Conservation (phyloP, 2,888 invertebrate genomes). For the Neuroscelio doddi region DNA sequence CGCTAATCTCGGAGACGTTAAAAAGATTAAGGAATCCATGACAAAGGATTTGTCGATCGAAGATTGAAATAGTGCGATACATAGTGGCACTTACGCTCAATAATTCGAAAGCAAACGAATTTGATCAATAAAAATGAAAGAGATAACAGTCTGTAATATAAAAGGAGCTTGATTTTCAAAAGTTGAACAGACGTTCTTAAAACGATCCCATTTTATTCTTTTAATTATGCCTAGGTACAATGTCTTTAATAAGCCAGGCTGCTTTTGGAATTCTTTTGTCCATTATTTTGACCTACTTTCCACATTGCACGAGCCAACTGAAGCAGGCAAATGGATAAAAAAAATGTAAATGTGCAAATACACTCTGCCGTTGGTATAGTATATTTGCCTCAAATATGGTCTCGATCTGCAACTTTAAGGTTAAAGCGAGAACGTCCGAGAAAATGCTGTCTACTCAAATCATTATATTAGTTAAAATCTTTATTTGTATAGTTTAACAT, state of each 20-base stretch:
- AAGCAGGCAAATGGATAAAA: constrained; percentile 38
- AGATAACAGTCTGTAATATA: neutral
- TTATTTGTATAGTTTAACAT: neutral
- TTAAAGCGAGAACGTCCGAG: constrained; percentile 28
- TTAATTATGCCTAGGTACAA: constrained; percentile 35
- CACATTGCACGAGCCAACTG: constrained; percentile 22
- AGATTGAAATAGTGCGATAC: neutral
- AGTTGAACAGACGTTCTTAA: neutral
- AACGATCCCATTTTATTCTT: constrained; percentile 20
- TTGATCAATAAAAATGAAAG: neutral
- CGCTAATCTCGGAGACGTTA: constrained; percentile 19
- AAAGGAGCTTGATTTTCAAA: neutral
- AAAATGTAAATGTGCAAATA: constrained; percentile 46
- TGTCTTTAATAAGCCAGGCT: constrained; percentile 27
- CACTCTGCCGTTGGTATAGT: constrained; percentile 19
- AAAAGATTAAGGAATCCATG: constrained; percentile 9
- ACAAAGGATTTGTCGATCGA: constrained; percentile 10
- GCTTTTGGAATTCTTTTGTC: constrained; percentile 34
- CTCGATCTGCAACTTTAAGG: constrained; percentile 32
- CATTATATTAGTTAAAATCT: constrained; percentile 6
- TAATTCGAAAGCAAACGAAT: neutral
- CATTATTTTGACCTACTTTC: constrained; percentile 42
- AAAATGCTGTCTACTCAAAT: no score
- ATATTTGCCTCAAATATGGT: constrained; percentile 24
- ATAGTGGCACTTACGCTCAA: neutral